Evolutionary conservation across 2,888 invertebrate species (phyloP).

Genomic region (Drosophila sordidula): DNA sequence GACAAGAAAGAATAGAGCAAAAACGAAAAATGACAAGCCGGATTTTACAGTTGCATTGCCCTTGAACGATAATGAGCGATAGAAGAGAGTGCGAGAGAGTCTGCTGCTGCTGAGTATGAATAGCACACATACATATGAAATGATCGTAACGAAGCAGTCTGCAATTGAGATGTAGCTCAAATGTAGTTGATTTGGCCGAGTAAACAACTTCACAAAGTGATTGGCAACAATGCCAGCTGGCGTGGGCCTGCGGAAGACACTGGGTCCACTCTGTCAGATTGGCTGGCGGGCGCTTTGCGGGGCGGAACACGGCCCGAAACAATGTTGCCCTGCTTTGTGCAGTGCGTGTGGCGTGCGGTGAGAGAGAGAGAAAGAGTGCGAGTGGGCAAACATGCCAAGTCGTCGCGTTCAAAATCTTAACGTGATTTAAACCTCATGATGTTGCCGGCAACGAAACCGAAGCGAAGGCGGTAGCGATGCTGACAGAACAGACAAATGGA

Average conservation of each 20-base stretch:
- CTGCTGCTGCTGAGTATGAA: too few species aligned
- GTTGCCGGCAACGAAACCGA: slow-evolving; percentile 35
- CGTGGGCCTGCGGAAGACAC: background rate
- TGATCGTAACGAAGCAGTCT: too few species aligned
- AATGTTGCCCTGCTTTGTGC: slow-evolving; percentile 27
- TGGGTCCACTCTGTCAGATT: slow-evolving; percentile 6
- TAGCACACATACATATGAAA: too few species aligned
- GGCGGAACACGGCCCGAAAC: slow-evolving; percentile 11
- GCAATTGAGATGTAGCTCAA: background rate
- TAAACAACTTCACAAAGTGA: background rate
- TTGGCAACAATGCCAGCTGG: background rate
- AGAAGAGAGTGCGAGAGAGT: too few species aligned
- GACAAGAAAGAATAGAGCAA: too few species aligned
- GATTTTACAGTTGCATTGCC: too few species aligned
- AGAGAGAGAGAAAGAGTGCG: background rate
- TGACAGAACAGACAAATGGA: slow-evolving; percentile 34
- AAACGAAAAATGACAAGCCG: too few species aligned
- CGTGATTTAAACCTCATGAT: slow-evolving; percentile 69
- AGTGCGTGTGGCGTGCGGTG: slow-evolving; percentile 21
- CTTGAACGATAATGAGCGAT: too few species aligned
- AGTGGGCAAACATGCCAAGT: slow-evolving; percentile 54
- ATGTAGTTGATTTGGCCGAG: slow-evolving; percentile 7
- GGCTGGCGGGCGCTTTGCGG: slow-evolving; percentile 2
- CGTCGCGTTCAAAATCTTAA: slow-evolving; percentile 68
- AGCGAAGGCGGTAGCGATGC: slow-evolving; percentile 12